Evolutionary conservation across 2,113 vertebrate species (phyloP), one percentile per base, ranked within the genome.

Genomic region (Sinocyclocheilus maitianheensis): DNA sequence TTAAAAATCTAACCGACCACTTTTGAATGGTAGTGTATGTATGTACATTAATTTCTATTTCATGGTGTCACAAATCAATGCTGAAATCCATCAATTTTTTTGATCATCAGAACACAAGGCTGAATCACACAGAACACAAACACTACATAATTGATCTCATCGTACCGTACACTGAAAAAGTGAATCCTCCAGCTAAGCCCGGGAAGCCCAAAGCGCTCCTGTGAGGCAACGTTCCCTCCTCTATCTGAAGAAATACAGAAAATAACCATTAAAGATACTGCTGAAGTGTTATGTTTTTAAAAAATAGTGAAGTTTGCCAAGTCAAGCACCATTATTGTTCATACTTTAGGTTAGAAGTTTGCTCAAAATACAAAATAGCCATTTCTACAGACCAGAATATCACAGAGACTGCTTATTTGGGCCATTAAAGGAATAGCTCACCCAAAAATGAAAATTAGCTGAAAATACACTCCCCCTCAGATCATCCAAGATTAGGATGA

Each of bases 171-270:
- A 99, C 93, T 11, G 96, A 96, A 80, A 97, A 99, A 78, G 96
- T 98, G 90, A 99, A 99, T 40, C 98, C 97, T 91, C 98, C 98
- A 77, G 97, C 97, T 88, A 99, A 90, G 81, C 97, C 98, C 5
- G 97, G 97, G 89, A 97, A 97, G 13, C 97, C 97, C 88, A 96
- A 95, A 37, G 95, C 94, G 89, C 96, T 96, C 85, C 97, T 95
- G 83, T 97, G 97, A 87, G 97, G 97, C 92, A 98, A 86, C 0
- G 93, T 91, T 0, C 97, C 97, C 90, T 97, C 97, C n/a, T 94
- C 95, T 65, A 96, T 93, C 97, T 99, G 94, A 65, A 76, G 92
- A 10, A 77, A 92, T 2, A 72, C 34, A 72, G 37, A 34, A 5
- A 34, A 77, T 10, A 10, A 20, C 8, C 69, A 43, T 20, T 58